phyloP scores from a whole-genome alignment of 2,888 invertebrate genomes.

The Strigamia transsilvanica region DNA sequence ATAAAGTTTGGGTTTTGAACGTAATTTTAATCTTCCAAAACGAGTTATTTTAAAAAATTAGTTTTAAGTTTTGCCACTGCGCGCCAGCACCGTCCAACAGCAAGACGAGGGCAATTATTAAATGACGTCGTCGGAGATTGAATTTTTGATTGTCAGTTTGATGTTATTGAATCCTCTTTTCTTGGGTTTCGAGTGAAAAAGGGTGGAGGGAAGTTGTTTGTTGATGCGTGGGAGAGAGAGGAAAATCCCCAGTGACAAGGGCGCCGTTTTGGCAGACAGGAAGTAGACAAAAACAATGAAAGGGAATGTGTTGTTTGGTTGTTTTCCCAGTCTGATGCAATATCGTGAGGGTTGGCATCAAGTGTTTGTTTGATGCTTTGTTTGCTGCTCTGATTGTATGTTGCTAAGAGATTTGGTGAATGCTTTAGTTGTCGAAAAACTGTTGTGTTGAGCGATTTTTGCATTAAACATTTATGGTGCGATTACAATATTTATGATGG shows the following conservation, averaged over 20 bases:
- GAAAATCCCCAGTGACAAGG: conserved; percentile 31
- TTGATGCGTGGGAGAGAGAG: conserved; percentile 24
- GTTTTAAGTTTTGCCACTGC: background rate
- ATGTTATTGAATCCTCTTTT: background rate
- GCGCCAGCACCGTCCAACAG: background rate
- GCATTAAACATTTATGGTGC: background rate
- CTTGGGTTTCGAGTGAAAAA: background rate
- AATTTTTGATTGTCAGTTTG: conserved; percentile 16
- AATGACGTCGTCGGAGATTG: conserved; percentile 5
- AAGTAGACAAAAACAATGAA: conserved; percentile 41
- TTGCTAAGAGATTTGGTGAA: conserved; percentile 14
- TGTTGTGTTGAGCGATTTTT: conserved; percentile 1
- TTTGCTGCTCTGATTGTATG: conserved; percentile 6
- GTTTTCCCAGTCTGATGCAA: conserved; percentile 6
- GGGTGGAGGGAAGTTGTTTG: conserved; percentile 32
- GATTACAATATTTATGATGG: background rate
- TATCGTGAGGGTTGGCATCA: conserved; percentile 22
- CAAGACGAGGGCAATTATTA: conserved; percentile 1
- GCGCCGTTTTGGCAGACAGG: conserved; percentile 39
- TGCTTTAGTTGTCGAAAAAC: background rate
- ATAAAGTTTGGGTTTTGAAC: background rate
- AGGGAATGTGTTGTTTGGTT: conserved; percentile 42
- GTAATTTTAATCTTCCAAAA: background rate
- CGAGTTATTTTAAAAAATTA: background rate
- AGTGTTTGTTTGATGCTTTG: conserved; percentile 36